Base-by-base conservation (phyloP, 1,140 invertebrate genomes). In the Plectrocnemia conspersa region DNA sequence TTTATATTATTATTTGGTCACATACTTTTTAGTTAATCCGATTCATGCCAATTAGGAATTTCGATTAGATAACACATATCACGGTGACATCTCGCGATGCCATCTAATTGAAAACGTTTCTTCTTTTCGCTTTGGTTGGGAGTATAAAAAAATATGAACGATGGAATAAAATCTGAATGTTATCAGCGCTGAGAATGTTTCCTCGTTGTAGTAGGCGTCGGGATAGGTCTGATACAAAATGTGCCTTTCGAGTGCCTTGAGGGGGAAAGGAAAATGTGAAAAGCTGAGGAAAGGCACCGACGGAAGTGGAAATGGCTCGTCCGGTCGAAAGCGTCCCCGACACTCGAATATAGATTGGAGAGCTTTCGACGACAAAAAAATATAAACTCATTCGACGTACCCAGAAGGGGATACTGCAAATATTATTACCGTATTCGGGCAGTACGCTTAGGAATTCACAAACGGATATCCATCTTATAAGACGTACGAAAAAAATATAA, bases 91-190 rank as follows among this genome's bases (percentile, higher is more conserved):
- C 25, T 9, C 22, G 2, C 19, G 42, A 45, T 45, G 27, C 10
- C 5, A 45, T 24, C 24, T 45, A 45, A 50, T 50, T 50, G 47
- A 50, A 38, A 38, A 50, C 19, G 40, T 38, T 48, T 35, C 32
- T 22, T 19, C 22, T 42, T 42, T 42, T 42, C 16, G 40, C 40
- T 23, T 42, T 42, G 22, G 13, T 27, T 5, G 22, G 19, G 10
- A 15, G 42, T 10, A 45, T 21, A 45, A 45, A 36, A 50, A 7
- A 18, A 16, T 19, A 50, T 38, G 40, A 50, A 50, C 11, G 29
- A 25, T 21, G n/a, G 25, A 38, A 50, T 50, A 50, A 50, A 50
- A 50, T 50, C 33, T 50, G 47, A 50, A 50, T 50, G 27, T 50
- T 50, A 50, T 38, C 25, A 38, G 19, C 21, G 47, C 15, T 9